Conservation (phyloP, 2,888 invertebrate species). For the Athalia cordata region DNA sequence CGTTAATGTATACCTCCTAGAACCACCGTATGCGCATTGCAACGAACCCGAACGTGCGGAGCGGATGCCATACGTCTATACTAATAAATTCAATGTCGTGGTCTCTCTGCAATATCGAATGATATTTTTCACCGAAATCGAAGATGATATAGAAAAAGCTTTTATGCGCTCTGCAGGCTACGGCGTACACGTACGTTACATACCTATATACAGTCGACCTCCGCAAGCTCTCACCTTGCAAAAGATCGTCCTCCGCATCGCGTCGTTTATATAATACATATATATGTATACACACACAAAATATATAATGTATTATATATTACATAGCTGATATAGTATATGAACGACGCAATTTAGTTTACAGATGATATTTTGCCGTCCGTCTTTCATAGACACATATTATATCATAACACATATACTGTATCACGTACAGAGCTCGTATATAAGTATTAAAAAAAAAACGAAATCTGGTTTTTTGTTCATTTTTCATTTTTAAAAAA, state of each 20-base stretch:
- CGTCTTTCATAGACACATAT: not conserved
- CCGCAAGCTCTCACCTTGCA: no score
- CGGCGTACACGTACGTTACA: no score
- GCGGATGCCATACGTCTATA: not conserved
- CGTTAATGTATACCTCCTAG: no score
- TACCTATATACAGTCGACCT: no score
- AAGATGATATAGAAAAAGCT: not conserved
- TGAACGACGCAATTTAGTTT: constrained; percentile 31
- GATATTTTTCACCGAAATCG: constrained; percentile 37
- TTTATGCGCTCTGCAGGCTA: no score
- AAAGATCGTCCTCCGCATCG: no score
- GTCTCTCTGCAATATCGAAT: constrained; percentile 12
- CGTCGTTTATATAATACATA: not conserved
- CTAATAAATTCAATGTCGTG: constrained; percentile 29
- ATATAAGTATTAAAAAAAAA: no score
- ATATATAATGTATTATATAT: constrained; percentile 9
- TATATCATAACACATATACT: not conserved
- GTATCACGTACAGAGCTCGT: not conserved
- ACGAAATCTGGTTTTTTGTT: no score
- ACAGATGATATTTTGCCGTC: constrained; percentile 20
- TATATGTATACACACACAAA: not conserved
- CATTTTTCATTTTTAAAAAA: no score
- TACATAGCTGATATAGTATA: not conserved
- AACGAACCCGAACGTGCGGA: not conserved
- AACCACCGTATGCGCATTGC: no score